phyloP scores from a whole-genome alignment of 2,888 invertebrate genomes.

The Callyntrura sp. region DNA sequence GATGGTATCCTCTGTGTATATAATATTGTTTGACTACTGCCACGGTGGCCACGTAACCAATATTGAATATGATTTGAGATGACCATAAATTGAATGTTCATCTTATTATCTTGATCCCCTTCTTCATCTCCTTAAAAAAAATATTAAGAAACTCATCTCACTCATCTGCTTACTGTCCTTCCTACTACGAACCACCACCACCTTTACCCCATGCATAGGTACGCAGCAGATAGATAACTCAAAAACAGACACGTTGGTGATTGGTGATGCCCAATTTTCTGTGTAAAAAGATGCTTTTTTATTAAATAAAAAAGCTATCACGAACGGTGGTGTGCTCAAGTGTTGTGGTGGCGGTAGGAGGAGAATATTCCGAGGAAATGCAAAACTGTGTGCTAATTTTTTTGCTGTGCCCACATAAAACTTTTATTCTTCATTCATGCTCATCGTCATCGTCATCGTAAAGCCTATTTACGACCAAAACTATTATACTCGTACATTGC shows the following conservation, averaged over 20 bases:
- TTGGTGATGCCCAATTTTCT: neutral
- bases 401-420: conserved; percentile 18
- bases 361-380: neutral
- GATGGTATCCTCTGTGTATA: neutral
- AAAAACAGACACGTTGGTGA: neutral
- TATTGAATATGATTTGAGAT: conserved; percentile 68
- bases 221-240: neutral
- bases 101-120: conserved; percentile 65
- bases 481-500: neutral
- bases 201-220: neutral
- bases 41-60: neutral
- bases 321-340: neutral
- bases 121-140: conserved; percentile 69
- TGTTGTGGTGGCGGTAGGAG: neutral
- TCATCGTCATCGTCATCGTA: neutral
- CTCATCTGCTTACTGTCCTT: conserved; percentile 30
- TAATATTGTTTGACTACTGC: neutral
- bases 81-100: conserved; percentile 69
- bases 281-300: neutral
- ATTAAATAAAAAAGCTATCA: neutral
- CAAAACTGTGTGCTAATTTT: conserved; percentile 12
- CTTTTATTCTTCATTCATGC: neutral
- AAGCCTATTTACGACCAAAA: neutral
- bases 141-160: conserved; percentile 48
- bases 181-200: conserved; percentile 21